Evolutionary conservation across 1,140 invertebrate genomes (phyloP).

Genomic region (Hirudo medicinalis): DNA sequence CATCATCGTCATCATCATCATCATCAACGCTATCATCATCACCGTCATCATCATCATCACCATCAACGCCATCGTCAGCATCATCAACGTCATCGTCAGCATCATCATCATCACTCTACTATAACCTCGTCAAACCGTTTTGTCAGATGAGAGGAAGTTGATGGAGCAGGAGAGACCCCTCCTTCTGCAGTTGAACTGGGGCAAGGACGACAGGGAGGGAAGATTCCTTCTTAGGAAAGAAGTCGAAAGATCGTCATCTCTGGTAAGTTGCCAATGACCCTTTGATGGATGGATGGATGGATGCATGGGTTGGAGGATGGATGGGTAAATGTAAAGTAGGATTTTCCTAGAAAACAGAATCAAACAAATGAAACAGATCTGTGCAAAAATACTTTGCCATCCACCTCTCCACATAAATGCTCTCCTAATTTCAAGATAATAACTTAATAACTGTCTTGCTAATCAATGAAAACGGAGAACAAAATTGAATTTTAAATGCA

Average conservation of each 20-base stretch:
- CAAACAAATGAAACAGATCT: not conserved
- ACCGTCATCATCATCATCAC: too few relatives aligned
- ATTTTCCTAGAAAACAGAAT: not conserved
- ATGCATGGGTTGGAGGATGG: not conserved
- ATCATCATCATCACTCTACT: too few relatives aligned
- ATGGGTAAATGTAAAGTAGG: not conserved
- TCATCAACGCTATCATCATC: too few relatives aligned
- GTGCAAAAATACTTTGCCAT: too few relatives aligned
- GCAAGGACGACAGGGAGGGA: constrained; percentile 91
- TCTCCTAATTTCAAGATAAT: too few relatives aligned
- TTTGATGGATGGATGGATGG: constrained; percentile 10
- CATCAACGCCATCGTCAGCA: too few relatives aligned
- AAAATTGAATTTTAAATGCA: too few relatives aligned
- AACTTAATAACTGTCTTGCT: not conserved
- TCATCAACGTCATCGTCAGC: too few relatives aligned
- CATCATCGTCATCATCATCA: too few relatives aligned
- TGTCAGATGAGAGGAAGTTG: constrained; percentile 71
- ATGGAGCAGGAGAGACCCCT: constrained; percentile 81
- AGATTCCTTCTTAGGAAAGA: constrained; percentile 81
- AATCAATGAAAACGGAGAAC: too few relatives aligned
- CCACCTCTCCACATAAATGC: too few relatives aligned
- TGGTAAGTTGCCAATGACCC: constrained; percentile 46
- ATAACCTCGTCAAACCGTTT: too few relatives aligned
- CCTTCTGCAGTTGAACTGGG: constrained; percentile 96
- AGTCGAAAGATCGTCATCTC: constrained; percentile 41